These are phyloP conservation scores for Xiphophorus maculatus DNA, from an alignment of 2,113 vertebrate genomes.

Conservation along the genomic window DNA sequence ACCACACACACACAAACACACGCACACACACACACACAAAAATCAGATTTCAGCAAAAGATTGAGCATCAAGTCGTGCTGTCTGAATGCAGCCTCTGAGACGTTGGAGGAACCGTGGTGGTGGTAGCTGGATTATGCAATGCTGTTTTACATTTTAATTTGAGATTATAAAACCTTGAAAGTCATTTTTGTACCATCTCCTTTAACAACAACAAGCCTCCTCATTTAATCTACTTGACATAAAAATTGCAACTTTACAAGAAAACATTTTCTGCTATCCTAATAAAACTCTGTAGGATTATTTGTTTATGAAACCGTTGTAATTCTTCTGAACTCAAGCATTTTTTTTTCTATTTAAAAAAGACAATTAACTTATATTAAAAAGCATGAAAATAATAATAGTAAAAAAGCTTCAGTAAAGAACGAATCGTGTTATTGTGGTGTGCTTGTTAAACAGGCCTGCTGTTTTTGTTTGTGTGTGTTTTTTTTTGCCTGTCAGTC, in stretches of 20 bases:
- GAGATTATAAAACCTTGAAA: neutral
- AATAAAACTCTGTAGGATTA: too few species aligned
- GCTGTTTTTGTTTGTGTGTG: conserved; percentile 21
- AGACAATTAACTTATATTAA: neutral
- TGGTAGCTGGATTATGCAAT: neutral
- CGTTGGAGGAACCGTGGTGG: neutral
- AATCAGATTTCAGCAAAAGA: too few species aligned
- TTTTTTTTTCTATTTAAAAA: neutral
- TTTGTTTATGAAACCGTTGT: neutral
- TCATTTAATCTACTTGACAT: neutral
- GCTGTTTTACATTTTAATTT: neutral
- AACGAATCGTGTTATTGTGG: neutral
- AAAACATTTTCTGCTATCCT: too few species aligned
- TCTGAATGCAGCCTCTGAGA: too few species aligned
- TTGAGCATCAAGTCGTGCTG: too few species aligned
- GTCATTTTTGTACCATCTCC: neutral
- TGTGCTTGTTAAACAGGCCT: conserved; percentile 23
- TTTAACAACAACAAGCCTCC: neutral
- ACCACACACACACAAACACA: too few species aligned
- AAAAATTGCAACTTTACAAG: too few species aligned
- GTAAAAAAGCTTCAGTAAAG: neutral
- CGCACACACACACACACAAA: too few species aligned
- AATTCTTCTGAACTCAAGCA: neutral
- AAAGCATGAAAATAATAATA: neutral
- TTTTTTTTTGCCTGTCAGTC: conserved; percentile 37